phyloP scores from a whole-genome alignment of 2,797 vertebrate genomes.

The Malacoraja senta region DNA sequence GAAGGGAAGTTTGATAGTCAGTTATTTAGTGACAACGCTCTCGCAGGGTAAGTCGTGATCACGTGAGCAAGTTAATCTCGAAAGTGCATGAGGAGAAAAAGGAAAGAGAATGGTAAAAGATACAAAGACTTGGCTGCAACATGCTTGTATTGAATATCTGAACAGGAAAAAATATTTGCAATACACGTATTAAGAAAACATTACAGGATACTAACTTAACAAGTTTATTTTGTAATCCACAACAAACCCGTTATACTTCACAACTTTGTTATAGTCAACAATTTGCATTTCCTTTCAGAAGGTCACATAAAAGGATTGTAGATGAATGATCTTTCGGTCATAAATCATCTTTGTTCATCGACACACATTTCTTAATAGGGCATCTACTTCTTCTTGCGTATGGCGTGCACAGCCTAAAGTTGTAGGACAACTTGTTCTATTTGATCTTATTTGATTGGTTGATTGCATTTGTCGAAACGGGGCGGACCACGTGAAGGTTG shows the following conservation, averaged over 20 bases:
- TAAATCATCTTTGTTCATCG: background rate
- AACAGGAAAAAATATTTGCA: background rate
- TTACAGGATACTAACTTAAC: background rate
- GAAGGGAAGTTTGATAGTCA: background rate
- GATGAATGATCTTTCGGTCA: background rate
- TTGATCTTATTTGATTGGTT: too few relatives aligned
- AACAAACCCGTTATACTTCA: background rate
- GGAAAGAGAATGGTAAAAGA: background rate
- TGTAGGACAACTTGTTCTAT: too few relatives aligned
- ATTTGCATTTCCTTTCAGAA: background rate
- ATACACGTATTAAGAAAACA: too few relatives aligned
- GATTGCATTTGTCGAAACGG: too few relatives aligned
- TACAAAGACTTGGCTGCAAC: too few relatives aligned
- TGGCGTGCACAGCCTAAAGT: too few relatives aligned
- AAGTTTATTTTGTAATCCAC: background rate
- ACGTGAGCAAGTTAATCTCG: background rate
- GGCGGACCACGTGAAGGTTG: too few relatives aligned
- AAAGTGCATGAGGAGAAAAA: background rate
- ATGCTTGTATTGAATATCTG: background rate
- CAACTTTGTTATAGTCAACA: background rate
- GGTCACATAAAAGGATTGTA: background rate
- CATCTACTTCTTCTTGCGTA: too few relatives aligned
- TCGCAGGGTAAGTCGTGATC: background rate
- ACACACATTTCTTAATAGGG: background rate
- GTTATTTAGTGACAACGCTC: background rate